A percentile compares a stretch with the other conserved stretches of the same genome.
Evolutionary conservation across 2,888 invertebrate species (phyloP).

Genomic region (Pristionchus mayeri): DNA sequence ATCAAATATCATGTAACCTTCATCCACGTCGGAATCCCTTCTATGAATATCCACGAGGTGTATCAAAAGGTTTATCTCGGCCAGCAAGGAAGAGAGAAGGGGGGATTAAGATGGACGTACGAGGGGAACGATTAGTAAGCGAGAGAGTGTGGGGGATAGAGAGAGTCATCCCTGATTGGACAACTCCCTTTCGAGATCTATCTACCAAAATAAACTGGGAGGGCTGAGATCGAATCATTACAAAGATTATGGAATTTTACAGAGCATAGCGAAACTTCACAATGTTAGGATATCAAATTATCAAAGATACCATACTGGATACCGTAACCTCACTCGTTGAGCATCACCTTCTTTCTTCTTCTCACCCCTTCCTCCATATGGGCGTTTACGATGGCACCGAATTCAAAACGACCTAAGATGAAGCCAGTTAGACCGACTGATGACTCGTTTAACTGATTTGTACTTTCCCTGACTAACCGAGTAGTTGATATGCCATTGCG

Average conservation of each 20-base stretch:
- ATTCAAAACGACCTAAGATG: slow-evolving; percentile 82
- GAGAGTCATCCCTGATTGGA: background rate
- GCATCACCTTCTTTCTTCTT: slow-evolving; percentile 79
- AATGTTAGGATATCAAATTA: background rate
- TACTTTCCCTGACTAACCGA: too few species aligned
- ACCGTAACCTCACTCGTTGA: background rate
- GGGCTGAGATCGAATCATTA: background rate
- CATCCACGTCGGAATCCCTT: slow-evolving; percentile 12
- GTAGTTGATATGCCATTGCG: slow-evolving; percentile 85
- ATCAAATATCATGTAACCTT: slow-evolving; percentile 21
- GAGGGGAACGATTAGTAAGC: background rate
- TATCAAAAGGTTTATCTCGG: slow-evolving; percentile 34
- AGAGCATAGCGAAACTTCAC: background rate
- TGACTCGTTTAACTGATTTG: too few species aligned
- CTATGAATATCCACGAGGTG: slow-evolving; percentile 6
- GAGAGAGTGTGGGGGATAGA: background rate
- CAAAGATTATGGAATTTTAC: background rate
- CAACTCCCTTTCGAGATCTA: slow-evolving; percentile 1
- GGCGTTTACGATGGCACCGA: slow-evolving; percentile 84
- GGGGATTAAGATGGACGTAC: slow-evolving; percentile 14
- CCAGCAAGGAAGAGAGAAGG: slow-evolving; percentile 1
- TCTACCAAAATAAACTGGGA: background rate
- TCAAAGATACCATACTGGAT: background rate
- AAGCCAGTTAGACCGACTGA: too few species aligned
- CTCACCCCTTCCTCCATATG: slow-evolving; percentile 81